Percentiles rank a stretch among this genome's conserved stretches.
These are phyloP conservation scores for Silurus lanzhouensis DNA, from an alignment of 2,797 vertebrate genomes.

Conservation along the genomic window DNA sequence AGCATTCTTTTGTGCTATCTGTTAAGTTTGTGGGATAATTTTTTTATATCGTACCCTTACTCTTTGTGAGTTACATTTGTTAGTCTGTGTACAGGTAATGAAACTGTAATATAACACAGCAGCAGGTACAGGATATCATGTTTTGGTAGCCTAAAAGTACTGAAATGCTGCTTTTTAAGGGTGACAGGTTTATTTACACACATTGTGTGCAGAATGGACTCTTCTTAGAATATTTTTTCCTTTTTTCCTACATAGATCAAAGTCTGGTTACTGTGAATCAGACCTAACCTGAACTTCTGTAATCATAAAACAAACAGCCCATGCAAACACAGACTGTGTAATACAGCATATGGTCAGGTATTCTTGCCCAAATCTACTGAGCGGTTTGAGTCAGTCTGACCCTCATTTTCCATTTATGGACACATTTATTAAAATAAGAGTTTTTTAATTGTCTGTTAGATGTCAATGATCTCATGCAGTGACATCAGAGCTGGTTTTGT, in stretches of 20 bases:
- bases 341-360: constrained; percentile 35
- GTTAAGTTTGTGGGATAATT: neutral
- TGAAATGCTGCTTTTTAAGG: neutral
- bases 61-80: neutral
- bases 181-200: neutral
- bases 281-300: constrained; percentile 41
- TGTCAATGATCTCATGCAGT: neutral
- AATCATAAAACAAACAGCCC: constrained; percentile 30
- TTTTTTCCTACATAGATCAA: constrained; percentile 17
- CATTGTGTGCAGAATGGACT: neutral
- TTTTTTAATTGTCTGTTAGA: neutral
- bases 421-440: neutral
- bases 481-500: no score
- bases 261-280: constrained; percentile 36
- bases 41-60: neutral
- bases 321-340: constrained; percentile 39
- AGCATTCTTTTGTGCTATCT: neutral
- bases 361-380: constrained; percentile 46
- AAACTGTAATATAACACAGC: neutral
- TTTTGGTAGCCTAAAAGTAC: neutral
- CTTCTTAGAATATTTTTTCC: constrained; percentile 13
- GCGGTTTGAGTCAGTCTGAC: constrained; percentile 55
- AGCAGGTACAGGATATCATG: constrained; percentile 1
- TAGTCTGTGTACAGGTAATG: neutral
- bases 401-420: constrained; percentile 48